phyloP scores from a whole-genome alignment of 2,888 invertebrate species.

The Rhamphomyia laevipes region DNA sequence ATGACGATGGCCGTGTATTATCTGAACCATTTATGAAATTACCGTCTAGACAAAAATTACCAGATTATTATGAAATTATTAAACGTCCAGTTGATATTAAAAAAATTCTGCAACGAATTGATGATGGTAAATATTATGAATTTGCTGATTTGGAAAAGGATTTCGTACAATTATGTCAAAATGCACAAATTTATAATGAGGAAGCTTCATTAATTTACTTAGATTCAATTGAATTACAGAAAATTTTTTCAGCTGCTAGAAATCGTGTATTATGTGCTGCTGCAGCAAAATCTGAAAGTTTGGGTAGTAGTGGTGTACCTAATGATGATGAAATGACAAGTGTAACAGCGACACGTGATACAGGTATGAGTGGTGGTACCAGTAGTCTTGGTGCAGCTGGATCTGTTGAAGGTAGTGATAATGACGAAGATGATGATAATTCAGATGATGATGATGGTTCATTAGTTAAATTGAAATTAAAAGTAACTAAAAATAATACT shows the following conservation, averaged over 20 bases:
- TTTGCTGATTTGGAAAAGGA: slow-evolving; percentile 78
- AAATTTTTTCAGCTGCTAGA: slow-evolving; percentile 59
- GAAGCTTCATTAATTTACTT: slow-evolving; percentile 92
- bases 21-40: slow-evolving; percentile 95
- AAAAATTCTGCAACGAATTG: slow-evolving; percentile 80
- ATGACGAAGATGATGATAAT: slow-evolving; percentile 39
- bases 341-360: background rate
- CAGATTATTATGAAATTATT: slow-evolving; percentile 95
- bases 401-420: slow-evolving; percentile 30
- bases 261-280: slow-evolving; percentile 33
- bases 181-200: slow-evolving; percentile 95
- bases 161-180: slow-evolving; percentile 88
- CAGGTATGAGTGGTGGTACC: too few species aligned
- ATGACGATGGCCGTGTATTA: slow-evolving; percentile 74
- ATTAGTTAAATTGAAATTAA: slow-evolving; percentile 61
- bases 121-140: slow-evolving; percentile 78
- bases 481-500: slow-evolving; percentile 39
- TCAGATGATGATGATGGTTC: slow-evolving; percentile 41
- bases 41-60: slow-evolving; percentile 82
- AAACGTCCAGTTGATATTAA: slow-evolving; percentile 92
- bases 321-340: background rate
- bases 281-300: slow-evolving; percentile 32
- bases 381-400: background rate
- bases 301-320: slow-evolving; percentile 33
- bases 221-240: slow-evolving; percentile 89